phyloP scores from a whole-genome alignment of 92 coral and sea anemone genomes.

The Virgularia gustaviana region DNA sequence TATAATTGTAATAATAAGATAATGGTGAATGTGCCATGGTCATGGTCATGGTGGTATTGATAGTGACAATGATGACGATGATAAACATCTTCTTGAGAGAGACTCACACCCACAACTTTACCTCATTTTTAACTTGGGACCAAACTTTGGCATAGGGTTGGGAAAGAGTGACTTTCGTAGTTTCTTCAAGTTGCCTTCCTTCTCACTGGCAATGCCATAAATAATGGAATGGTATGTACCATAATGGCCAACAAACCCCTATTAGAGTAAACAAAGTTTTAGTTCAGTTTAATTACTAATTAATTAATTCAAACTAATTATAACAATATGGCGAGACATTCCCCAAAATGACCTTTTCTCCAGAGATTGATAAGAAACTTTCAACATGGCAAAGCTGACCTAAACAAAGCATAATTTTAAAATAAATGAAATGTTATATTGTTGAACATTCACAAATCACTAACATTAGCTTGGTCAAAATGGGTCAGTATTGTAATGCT shows the following conservation, averaged over 20 bases:
- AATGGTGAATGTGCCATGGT: neutral
- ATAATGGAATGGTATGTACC: slow-evolving; percentile 96
- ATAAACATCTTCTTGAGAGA: too few relatives aligned
- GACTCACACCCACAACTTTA: too few relatives aligned
- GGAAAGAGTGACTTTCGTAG: slow-evolving; percentile 72
- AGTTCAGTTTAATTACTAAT: too few relatives aligned
- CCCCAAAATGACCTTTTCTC: slow-evolving; percentile 78
- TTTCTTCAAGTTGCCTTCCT: slow-evolving; percentile 79
- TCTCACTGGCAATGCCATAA: slow-evolving; percentile 84
- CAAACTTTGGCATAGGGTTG: slow-evolving; percentile 83
- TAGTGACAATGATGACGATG: too few relatives aligned
- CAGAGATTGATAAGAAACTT: slow-evolving; percentile 70
- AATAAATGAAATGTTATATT: neutral
- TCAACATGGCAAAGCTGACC: slow-evolving; percentile 91
- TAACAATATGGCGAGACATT: neutral
- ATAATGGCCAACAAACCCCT: slow-evolving; percentile 85
- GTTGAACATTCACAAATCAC: neutral
- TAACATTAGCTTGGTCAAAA: too few relatives aligned
- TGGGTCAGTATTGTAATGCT: too few relatives aligned
- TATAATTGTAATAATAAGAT: neutral
- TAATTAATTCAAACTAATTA: neutral
- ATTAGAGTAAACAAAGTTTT: neutral
- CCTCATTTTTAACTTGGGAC: slow-evolving; percentile 85
- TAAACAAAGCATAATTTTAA: too few relatives aligned
- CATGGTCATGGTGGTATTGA: too few relatives aligned